Base-by-base conservation (phyloP, 1,140 invertebrate species). In the Trichonephila clavata region DNA sequence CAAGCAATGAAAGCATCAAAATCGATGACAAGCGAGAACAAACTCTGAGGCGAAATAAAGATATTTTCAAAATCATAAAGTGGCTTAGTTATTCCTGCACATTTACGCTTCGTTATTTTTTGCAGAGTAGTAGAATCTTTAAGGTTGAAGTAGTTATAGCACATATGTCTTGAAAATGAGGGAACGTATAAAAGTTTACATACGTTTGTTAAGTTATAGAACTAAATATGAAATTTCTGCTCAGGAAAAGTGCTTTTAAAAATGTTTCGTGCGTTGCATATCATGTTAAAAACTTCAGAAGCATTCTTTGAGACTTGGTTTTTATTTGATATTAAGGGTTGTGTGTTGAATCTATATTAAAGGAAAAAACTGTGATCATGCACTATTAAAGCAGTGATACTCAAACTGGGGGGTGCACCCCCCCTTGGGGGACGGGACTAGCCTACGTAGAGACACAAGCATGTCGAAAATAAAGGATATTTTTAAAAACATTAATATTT, bases 41-140 rank as follows among this genome's bases (percentile, higher is more conserved):
- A 0, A 16, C 68, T 71, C 13, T n/a, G 18, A 24, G 63, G 7
- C 68, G 32, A 71, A 71, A 71, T 71, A 27, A 71, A 71, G 68
- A 32, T 71, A 71, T 84, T 84, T 50, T 57, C 50, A 50, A 43
- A 84, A 24, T 59, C 81, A 84, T 84, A 57, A 84, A 84, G 81
- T 59, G 50, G 43, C 50, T 14, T 50, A 20, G 20, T 84, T 59
- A 84, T 84, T 84, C 81, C 50, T 43, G 81, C 81, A 57, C 50
- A 84, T 84, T 84, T 84, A 5, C 50, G 59, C 18, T 16, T 84
- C 59, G 57, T 59, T 43, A 57, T 59, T 24, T 18, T 20, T 16
- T 81, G 20, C 20, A 50, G 21, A 21, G 80, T 21, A 59, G 6
- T n/a, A 84, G 43, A 84, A 59, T 84, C 81, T 43, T 24, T 84